Evolutionary conservation across 2,888 invertebrate species (phyloP), one percentile per base, ranked within the genome.

Genomic region (Tethea ocularis): DNA sequence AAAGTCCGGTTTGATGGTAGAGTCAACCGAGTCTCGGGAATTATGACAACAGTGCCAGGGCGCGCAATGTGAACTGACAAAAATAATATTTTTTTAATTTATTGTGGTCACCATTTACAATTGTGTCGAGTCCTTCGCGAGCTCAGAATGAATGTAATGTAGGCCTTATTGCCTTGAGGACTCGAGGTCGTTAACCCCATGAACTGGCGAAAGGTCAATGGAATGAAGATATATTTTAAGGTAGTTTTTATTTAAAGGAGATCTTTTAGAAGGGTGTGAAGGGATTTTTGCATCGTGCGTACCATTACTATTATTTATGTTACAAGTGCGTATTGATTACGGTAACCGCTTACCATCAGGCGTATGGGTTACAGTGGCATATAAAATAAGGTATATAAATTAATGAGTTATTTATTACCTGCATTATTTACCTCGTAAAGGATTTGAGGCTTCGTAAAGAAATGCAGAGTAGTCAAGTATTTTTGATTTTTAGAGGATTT

Each of bases 71-170:
- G 79, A 77, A 82, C 77, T 74, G 77, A 77, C 74, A 82, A 78
- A 77, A 77, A 78, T 75, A 76, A 79, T 79, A 76, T 77, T 79
- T 77, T 79, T 81, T 77, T 78, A 77, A 83, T 82, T 81, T 75
- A 81, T 69, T 61, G 69, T 68, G 70, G 74, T 74, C 73, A 78
- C 70, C 68, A 66, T 61, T 20, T 46, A 46, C 46, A 46, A 46
- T 46, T 46, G 17, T 20, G 17, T 46, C 46, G 41, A 46, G 46
- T 46, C 46, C 46, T 20, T 20, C 20, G 8, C 46, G 46, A 46
- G 46, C 10, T 17, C 20, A 46, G 20, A n/a, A 46, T 46, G 20
- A n/a, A 46, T 41, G 41, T 41, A 17, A 41, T 41, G 7, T 41
- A 41, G 20, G 46, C 20, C 46, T 46, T 46, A 46, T 46, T 46